Evolutionary conservation across 2,888 invertebrate species (phyloP).

Genomic region (Chelonus formosanus): DNA sequence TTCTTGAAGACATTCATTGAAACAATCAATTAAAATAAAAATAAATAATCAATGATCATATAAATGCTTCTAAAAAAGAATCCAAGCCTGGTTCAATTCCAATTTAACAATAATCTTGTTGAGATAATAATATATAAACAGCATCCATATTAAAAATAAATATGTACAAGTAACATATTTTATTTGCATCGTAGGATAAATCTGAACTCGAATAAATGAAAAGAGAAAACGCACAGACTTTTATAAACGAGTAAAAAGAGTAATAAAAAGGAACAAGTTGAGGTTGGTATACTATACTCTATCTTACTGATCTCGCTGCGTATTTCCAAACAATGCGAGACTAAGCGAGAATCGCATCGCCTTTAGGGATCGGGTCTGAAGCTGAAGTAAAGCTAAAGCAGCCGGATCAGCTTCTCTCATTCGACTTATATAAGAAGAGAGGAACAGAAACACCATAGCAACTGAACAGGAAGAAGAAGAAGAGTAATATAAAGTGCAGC

Average conservation of each 20-base stretch:
- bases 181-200: too few species aligned
- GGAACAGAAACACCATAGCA: constrained; percentile 17
- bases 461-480: constrained; percentile 35
- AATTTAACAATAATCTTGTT: too few species aligned
- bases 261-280: constrained; percentile 38
- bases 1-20: too few species aligned
- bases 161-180: not conserved
- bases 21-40: too few species aligned
- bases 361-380: constrained; percentile 37
- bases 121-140: constrained; percentile 9
- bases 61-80: too few species aligned
- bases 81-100: too few species aligned
- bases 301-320: constrained; percentile 54
- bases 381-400: constrained; percentile 23
- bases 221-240: constrained; percentile 9
- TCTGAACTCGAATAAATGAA: not conserved
- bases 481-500: constrained; percentile 21
- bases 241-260: constrained; percentile 21
- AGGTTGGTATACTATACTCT: constrained; percentile 40
- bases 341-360: constrained; percentile 48
- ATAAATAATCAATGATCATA: too few species aligned
- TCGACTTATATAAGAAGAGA: constrained; percentile 17
- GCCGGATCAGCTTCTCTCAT: constrained; percentile 34
- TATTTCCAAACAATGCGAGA: constrained; percentile 62
- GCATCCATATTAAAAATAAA: constrained; percentile 12